A percentile compares a stretch with the other conserved stretches of the same genome.
phyloP scores from a whole-genome alignment of 2,113 vertebrate genomes.

The Dipodomys spectabilis region DNA sequence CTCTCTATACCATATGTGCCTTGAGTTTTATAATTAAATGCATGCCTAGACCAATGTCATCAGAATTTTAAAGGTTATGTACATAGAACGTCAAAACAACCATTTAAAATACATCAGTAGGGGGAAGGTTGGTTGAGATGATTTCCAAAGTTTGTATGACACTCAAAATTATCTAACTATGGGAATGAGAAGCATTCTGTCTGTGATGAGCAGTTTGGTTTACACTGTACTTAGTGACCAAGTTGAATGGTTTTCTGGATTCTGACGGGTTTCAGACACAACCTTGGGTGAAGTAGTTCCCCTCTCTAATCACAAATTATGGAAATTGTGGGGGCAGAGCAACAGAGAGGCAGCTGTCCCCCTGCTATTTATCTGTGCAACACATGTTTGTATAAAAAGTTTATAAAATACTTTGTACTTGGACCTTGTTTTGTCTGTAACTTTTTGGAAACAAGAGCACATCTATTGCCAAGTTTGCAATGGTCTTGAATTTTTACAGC shows the following conservation, averaged over 20 bases:
- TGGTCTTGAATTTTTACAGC: conserved; percentile 71
- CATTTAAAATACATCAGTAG: conserved; percentile 70
- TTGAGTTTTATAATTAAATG: conserved; percentile 78
- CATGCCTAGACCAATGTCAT: conserved; percentile 72
- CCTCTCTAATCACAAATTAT: neutral
- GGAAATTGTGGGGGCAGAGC: conserved; percentile 55
- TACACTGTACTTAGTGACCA: neutral
- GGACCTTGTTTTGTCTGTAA: conserved; percentile 75
- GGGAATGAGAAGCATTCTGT: neutral
- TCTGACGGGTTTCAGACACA: neutral
- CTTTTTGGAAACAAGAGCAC: conserved; percentile 72
- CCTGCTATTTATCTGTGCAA: conserved; percentile 67
- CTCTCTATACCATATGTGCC: conserved; percentile 67
- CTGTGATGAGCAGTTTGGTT: conserved; percentile 33
- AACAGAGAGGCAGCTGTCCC: conserved; percentile 13
- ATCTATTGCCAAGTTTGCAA: conserved; percentile 72
- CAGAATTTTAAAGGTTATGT: conserved; percentile 79
- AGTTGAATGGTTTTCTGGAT: conserved; percentile 49
- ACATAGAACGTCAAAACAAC: conserved; percentile 72
- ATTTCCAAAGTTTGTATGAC: conserved; percentile 35
- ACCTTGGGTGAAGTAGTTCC: conserved; percentile 12
- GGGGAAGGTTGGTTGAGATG: conserved; percentile 54
- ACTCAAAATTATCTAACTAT: conserved; percentile 49
- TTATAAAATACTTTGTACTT: conserved; percentile 63
- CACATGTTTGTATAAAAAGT: conserved; percentile 73